Percentiles rank a stretch among this genome's conserved stretches.
Evolutionary conservation across 2,113 vertebrate genomes (phyloP).

Genomic region (Narcine bancroftii): DNA sequence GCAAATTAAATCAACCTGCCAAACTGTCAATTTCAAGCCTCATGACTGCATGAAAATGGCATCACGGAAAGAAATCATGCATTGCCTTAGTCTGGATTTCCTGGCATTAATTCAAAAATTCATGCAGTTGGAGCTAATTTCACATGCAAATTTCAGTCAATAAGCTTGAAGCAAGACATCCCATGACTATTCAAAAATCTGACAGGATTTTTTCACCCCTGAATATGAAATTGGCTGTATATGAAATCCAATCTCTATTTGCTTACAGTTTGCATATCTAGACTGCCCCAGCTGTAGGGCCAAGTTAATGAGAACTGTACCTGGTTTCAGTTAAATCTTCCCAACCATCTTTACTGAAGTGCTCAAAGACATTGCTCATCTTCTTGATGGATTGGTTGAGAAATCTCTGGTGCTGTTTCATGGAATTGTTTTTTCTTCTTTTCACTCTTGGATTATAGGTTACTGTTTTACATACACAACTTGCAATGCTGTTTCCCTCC

Average conservation of each 20-base stretch:
- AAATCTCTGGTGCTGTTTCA: conserved; percentile 61
- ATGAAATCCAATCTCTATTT: conserved; percentile 97
- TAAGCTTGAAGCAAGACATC: conserved; percentile 97
- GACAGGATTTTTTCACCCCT: conserved; percentile 73
- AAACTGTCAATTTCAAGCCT: conserved; percentile 97
- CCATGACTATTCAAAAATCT: conserved; percentile 98
- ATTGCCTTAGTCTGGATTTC: conserved; percentile 82
- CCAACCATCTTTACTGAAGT: conserved; percentile 85
- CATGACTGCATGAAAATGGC: conserved; percentile 92
- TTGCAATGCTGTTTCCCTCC: conserved; percentile 44
- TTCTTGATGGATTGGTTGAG: conserved; percentile 79
- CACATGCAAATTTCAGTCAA: conserved; percentile 99
- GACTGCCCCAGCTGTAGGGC: conserved; percentile 75
- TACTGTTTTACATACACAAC: conserved; percentile 52
- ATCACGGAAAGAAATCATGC: conserved; percentile 94
- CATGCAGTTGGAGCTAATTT: conserved; percentile 94
- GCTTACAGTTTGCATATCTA: conserved; percentile 87
- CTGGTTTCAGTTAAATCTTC: conserved; percentile 87
- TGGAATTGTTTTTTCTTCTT: conserved; percentile 60
- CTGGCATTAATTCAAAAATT: conserved; percentile 92
- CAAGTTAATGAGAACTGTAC: conserved; percentile 89
- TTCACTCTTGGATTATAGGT: conserved; percentile 73
- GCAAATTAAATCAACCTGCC: conserved; percentile 99
- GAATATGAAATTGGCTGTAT: conserved; percentile 97
- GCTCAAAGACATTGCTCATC: conserved; percentile 70